Evolutionary conservation across 2,888 invertebrate genomes (phyloP).

Genomic region (Vesta saturnalis): DNA sequence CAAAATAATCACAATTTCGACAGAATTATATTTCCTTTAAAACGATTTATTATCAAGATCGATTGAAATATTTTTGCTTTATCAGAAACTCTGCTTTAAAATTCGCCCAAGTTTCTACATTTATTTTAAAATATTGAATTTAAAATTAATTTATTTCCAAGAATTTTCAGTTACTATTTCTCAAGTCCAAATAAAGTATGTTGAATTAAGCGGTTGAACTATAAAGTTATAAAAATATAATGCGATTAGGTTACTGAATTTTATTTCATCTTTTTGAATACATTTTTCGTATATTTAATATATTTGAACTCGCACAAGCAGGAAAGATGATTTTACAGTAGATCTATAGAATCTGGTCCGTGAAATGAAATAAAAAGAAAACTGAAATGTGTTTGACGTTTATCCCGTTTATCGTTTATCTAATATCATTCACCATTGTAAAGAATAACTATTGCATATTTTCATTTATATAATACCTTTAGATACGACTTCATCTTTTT

Average conservation of each 20-base stretch:
- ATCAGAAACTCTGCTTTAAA: background rate
- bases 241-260: too few species aligned
- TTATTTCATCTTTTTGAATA: conserved; percentile 1
- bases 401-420: background rate
- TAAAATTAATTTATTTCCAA: too few species aligned
- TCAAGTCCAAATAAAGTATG: too few species aligned
- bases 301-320: background rate
- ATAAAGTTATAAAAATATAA: too few species aligned
- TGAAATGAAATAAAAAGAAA: background rate
- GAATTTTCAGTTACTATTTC: too few species aligned
- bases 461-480: too few species aligned
- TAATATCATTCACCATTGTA: too few species aligned
- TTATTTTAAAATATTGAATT: conserved; percentile 11
- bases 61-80: conserved; percentile 12
- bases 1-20: conserved; percentile 33
- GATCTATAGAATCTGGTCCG: background rate
- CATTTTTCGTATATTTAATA: background rate
- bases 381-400: background rate
- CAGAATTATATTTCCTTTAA: conserved; percentile 29
- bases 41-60: conserved; percentile 29
- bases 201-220: too few species aligned
- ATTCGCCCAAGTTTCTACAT: background rate
- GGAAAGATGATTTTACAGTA: background rate
- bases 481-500: too few species aligned
- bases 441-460: too few species aligned